Conservation (phyloP, 2,797 vertebrate genomes). For the Epinephelus coioides region DNA sequence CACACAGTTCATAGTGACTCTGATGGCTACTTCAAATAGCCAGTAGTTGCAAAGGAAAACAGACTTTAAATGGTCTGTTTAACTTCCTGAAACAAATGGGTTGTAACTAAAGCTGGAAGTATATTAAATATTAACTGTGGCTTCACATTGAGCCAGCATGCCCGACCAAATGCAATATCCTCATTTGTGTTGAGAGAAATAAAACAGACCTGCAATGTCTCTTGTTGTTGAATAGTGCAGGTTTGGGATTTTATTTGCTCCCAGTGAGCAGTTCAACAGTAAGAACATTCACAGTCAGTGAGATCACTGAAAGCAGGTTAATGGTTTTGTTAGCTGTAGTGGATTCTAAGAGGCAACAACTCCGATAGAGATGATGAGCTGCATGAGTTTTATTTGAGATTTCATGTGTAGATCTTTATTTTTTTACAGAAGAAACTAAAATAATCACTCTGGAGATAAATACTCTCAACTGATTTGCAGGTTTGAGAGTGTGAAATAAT, state of each 20-base stretch:
- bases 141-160: slow-evolving; percentile 6
- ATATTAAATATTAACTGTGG: slow-evolving; percentile 11
- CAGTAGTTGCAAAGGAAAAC: not conserved
- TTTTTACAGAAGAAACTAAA: too few relatives aligned
- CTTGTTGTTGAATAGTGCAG: slow-evolving; percentile 46
- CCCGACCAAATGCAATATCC: slow-evolving; percentile 27
- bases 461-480: slow-evolving; percentile 42
- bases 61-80: slow-evolving; percentile 17
- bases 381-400: not conserved
- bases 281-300: slow-evolving; percentile 73
- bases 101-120: not conserved
- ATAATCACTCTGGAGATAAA: slow-evolving; percentile 41
- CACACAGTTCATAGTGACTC: not conserved
- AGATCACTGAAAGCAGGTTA: slow-evolving; percentile 70
- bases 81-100: slow-evolving; percentile 2
- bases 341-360: slow-evolving; percentile 21
- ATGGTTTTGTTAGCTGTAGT: slow-evolving; percentile 53
- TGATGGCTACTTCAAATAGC: not conserved
- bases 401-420: not conserved
- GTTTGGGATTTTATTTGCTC: slow-evolving; percentile 54
- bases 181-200: slow-evolving; percentile 41
- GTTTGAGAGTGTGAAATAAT: not conserved
- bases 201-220: slow-evolving; percentile 29
- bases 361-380: slow-evolving; percentile 8
- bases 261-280: slow-evolving; percentile 41